Conservation (phyloP, 2,113 vertebrate species). For the Tylochromis polylepis region DNA sequence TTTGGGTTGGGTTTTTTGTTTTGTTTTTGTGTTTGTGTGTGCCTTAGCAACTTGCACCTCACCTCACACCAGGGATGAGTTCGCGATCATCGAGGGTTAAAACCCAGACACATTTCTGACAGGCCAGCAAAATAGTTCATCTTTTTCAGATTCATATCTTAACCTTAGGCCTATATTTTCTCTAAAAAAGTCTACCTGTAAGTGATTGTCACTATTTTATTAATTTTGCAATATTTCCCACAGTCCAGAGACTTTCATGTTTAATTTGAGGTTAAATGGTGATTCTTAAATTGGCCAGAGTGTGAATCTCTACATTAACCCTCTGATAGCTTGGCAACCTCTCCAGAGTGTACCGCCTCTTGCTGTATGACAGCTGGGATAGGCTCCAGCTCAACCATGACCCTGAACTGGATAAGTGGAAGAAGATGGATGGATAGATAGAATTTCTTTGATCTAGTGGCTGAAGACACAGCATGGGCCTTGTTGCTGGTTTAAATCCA, state of each 20-base stretch:
- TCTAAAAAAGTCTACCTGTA: not conserved
- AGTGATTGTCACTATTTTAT: not conserved
- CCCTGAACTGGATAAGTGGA: not conserved
- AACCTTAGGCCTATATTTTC: not conserved
- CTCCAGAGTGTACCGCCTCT: not conserved
- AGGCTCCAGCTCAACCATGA: not conserved
- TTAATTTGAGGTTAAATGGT: not conserved
- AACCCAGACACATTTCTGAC: not conserved
- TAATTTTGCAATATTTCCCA: not conserved
- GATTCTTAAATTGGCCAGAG: not conserved
- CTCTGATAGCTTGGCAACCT: not conserved
- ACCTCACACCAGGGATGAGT: not conserved
- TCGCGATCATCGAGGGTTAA: not conserved
- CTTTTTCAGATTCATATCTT: not conserved
- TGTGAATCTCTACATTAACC: not conserved
- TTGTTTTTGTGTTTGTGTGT: rapidly evolving
- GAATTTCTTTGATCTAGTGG: not conserved
- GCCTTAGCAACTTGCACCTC: not conserved
- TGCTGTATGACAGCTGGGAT: not conserved
- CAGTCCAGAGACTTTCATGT: not conserved
- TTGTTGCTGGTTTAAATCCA: not conserved
- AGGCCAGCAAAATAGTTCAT: not conserved
- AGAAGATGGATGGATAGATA: not conserved
- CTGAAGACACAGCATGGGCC: not conserved
- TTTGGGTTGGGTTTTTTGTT: not conserved